Evolutionary conservation across 2,797 vertebrate genomes (phyloP), one percentile per base, ranked within the genome.

Genomic region (Gymnodraco acuticeps): DNA sequence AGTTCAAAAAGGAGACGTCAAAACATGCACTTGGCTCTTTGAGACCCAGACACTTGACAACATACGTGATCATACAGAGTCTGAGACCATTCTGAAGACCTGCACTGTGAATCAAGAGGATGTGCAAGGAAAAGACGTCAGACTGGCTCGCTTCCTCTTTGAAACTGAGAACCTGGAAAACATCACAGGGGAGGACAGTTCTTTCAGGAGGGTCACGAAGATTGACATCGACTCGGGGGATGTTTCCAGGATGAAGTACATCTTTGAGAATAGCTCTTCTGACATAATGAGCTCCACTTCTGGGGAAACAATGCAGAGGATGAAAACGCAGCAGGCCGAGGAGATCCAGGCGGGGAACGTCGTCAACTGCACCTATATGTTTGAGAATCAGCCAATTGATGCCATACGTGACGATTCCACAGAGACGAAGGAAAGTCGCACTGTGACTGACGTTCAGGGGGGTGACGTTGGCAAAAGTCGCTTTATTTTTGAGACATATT

Each of bases 101-200:
- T 95, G 95, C 87, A 97, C 95, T 1, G 90, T 96, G 15, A 94
- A 96, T 3, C 95, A 96, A 75, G 95, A 96, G 6, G 96, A 97
- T 47, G 94, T 98, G 70, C 94, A 96, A 19, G 96, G 97, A 10
- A 96, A 96, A 50, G 96, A 98, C 68, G 97, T 98, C 46, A 93
- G 93, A 5, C 92, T 96, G 68, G 96, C 95, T 16, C 95, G 97
- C 68, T 96, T 96, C 85, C 95, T 97, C 54, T 98, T 99, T 83
- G 97, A 99, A 88, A 98, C 97, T 0, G 96, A 99, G 88, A 97
- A 97, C 76, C 89, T 98, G 33, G 97, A 97, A 78, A 96, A 95
- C 76, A 95, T 98, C 82, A 95, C 93, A 46, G 96, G 95, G 4
- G 93, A 95, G 69, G 96, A 96, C 66, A 75, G 86, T 41, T 96